Percentiles rank a stretch among this genome's conserved stretches.
phyloP scores from a whole-genome alignment of 2,888 invertebrate genomes.

The Drosophila vallismaia region DNA sequence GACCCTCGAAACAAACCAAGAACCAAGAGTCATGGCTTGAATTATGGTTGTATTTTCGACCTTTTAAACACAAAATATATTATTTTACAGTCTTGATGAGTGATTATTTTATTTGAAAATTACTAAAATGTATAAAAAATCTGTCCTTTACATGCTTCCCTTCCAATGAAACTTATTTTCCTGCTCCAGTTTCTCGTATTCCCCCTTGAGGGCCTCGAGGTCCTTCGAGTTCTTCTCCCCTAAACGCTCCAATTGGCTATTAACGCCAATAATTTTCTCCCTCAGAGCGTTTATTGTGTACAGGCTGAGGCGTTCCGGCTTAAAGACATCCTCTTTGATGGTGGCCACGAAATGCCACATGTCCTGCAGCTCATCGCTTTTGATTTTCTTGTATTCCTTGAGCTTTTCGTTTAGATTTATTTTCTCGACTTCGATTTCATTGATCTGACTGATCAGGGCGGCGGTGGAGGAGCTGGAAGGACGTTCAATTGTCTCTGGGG shows the following conservation, averaged over 20 bases:
- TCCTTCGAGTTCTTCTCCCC: slow-evolving; percentile 67
- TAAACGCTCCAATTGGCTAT: slow-evolving; percentile 74
- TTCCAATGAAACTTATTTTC: slow-evolving; percentile 68
- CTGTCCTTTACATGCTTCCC: slow-evolving; percentile 39
- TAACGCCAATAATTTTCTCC: slow-evolving; percentile 78
- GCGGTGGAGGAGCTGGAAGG: slow-evolving; percentile 23
- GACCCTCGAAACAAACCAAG: slow-evolving; percentile 2
- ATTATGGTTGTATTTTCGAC: slow-evolving; percentile 13
- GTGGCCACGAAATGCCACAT: slow-evolving; percentile 78
- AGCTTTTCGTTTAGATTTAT: slow-evolving; percentile 65
- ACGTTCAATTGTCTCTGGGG: neutral
- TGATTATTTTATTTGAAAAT: neutral
- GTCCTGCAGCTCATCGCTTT: slow-evolving; percentile 75
- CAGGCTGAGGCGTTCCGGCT: slow-evolving; percentile 71
- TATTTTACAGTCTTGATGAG: neutral
- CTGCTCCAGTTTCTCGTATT: slow-evolving; percentile 62
- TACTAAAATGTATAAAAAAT: neutral
- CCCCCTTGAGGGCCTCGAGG: slow-evolving; percentile 57
- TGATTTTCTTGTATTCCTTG: slow-evolving; percentile 56
- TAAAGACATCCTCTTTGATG: slow-evolving; percentile 75
- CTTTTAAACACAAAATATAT: neutral
- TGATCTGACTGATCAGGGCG: slow-evolving; percentile 51
- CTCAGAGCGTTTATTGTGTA: slow-evolving; percentile 73
- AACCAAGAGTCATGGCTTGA: slow-evolving; percentile 23
- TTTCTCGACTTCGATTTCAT: slow-evolving; percentile 79